These are phyloP conservation scores for Ptiloglossa arizonensis DNA, from an alignment of 1,140 invertebrate genomes.

Conservation along the genomic window DNA sequence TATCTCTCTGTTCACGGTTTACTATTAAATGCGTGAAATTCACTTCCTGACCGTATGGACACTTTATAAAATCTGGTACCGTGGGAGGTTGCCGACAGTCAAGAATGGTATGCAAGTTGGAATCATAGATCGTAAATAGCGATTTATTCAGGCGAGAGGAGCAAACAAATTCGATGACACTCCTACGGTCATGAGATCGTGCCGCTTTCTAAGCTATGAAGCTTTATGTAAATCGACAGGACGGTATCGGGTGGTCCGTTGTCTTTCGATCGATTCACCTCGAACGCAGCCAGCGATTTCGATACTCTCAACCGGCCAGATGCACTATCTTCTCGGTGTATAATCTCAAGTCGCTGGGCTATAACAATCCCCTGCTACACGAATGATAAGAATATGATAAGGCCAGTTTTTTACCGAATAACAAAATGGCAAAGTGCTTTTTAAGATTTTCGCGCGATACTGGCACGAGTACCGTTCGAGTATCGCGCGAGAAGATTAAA, in stretches of 20 bases:
- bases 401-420: slow-evolving; percentile 21
- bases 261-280: slow-evolving; percentile 21
- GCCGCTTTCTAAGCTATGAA: slow-evolving; percentile 39
- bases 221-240: slow-evolving; percentile 47
- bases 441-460: slow-evolving; percentile 13
- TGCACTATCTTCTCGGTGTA: slow-evolving; percentile 20
- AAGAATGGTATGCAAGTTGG: background rate
- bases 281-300: slow-evolving; percentile 23
- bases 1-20: background rate
- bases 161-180: slow-evolving; percentile 52
- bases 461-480: slow-evolving; percentile 5
- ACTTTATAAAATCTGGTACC: background rate
- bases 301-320: slow-evolving; percentile 31
- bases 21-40: background rate
- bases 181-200: slow-evolving; percentile 8
- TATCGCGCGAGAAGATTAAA: background rate
- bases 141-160: slow-evolving; percentile 34
- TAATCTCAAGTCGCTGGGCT: slow-evolving; percentile 10
- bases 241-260: slow-evolving; percentile 36
- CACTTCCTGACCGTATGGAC: background rate
- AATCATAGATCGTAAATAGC: slow-evolving; percentile 27
- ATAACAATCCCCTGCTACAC: slow-evolving; percentile 30
- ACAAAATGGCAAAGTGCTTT: slow-evolving; percentile 4
- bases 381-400: slow-evolving; percentile 30
- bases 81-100: slow-evolving; percentile 1